Evolutionary conservation across 2,888 invertebrate genomes (phyloP).

Genomic region (Nomada flava): DNA sequence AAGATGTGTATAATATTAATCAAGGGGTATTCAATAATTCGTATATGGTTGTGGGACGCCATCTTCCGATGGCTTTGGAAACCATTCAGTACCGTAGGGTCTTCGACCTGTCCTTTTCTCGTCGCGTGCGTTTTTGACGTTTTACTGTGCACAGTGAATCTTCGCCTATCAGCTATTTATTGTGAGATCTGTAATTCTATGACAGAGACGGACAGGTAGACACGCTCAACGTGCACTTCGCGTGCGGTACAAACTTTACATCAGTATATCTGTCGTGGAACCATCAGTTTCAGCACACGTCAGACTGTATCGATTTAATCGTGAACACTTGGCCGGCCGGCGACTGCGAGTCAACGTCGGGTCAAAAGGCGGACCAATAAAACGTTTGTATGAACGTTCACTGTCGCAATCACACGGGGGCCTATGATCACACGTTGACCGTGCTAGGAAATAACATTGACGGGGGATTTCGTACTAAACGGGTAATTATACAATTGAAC

Average conservation of each 20-base stretch:
- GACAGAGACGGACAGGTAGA: constrained; percentile 49
- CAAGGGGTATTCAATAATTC: constrained; percentile 21
- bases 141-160: constrained; percentile 26
- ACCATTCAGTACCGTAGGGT: constrained; percentile 42
- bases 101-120: constrained; percentile 52
- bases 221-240: background rate
- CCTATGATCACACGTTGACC: background rate
- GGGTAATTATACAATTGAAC: constrained; percentile 47
- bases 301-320: constrained; percentile 55
- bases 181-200: constrained; percentile 30
- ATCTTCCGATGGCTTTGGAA: constrained; percentile 48
- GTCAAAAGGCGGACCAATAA: constrained; percentile 20
- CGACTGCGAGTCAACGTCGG: constrained; percentile 17
- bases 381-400: constrained; percentile 1
- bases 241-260: background rate
- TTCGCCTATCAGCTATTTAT: background rate
- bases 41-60: constrained; percentile 36
- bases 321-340: constrained; percentile 49
- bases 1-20: constrained; percentile 10
- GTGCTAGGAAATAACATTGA: background rate
- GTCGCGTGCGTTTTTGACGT: constrained; percentile 56
- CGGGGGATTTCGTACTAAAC: background rate
- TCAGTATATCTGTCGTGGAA: constrained; percentile 26
- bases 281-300: constrained; percentile 19
- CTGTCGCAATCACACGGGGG: background rate